Base-by-base conservation (phyloP, 1,140 invertebrate species). In the Anastatus disparis region DNA sequence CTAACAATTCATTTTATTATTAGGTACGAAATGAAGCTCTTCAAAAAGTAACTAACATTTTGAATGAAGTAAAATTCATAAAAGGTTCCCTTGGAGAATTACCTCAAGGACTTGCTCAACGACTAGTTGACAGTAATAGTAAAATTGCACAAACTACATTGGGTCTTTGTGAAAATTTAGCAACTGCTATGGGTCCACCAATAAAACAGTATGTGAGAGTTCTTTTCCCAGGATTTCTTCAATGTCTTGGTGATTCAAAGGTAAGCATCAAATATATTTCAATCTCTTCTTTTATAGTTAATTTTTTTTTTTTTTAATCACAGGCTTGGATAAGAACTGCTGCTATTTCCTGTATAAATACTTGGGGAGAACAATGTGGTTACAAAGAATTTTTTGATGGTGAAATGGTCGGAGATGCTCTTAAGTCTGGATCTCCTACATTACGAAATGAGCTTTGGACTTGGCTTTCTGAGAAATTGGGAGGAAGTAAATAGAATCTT, bases 71-170 rank as follows among this genome's bases (percentile, higher is more conserved):
- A 0, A 92, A 93, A 73, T 91, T 93, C 38, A 94, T 97, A 58
- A 94, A 93, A 74, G 85, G 93, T 0, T 91, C 91, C 56, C 88
- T 98, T 24, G 95, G 95, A 0, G 93, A 96, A 77, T 83, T 97
- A 8, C 93, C 94, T 0, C 90, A 92, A 66, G 91, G 92, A 3
- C 82, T 98, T 20, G 90, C 90, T 7, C 87, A 89, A 2, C 87
- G 96, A 24, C 85, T 97, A 3, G 85, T 91, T 0, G 97, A 98
- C 80, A 95, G 94, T 29, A 98, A 98, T 85, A 95, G 93, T 31
- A 97, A 95, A 83, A 90, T 98, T 73, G 94, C 94, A 1, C 92
- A 93, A 75, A 91, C 91, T 22, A 89, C 95, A 0, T 84, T 97
- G 20, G 90, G 90, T 42, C 91, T 97, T 61, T 95, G 94, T 77